Conservation (phyloP, 2,113 vertebrate species). For the Poicephalus gulielmi region DNA sequence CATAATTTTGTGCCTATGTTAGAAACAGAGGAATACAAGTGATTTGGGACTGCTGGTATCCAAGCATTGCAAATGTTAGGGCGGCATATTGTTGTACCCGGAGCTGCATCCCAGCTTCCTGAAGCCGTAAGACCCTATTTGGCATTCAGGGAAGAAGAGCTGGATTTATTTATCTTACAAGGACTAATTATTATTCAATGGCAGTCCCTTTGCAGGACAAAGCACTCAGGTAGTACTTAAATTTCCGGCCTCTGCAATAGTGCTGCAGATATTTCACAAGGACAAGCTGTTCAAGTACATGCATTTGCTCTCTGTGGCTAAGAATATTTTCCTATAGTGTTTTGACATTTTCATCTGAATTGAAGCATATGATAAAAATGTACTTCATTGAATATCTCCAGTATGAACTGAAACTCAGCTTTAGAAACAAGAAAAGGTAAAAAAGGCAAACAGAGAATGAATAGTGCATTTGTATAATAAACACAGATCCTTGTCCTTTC, state of each 20-base stretch:
- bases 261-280: neutral
- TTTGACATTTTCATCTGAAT: neutral
- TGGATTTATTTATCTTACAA: neutral
- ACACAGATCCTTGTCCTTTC: neutral
- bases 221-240: neutral
- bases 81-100: neutral
- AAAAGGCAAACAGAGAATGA: neutral
- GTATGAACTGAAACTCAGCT: neutral
- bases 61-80: neutral
- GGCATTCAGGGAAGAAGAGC: neutral
- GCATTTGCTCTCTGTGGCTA: neutral
- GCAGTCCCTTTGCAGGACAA: constrained; percentile 19
- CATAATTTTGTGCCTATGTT: neutral
- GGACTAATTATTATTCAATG: constrained; percentile 30
- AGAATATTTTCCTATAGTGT: neutral
- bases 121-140: neutral
- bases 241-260: neutral
- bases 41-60: neutral
- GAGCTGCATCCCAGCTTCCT: neutral
- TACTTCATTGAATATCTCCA: neutral
- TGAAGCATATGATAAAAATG: neutral
- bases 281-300: neutral
- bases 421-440: neutral
- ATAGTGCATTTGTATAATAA: neutral
- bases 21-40: neutral